Evolutionary conservation across 1,140 invertebrate genomes (phyloP), one percentile per base, ranked within the genome.

Genomic region (Zaprionus vittiger): DNA sequence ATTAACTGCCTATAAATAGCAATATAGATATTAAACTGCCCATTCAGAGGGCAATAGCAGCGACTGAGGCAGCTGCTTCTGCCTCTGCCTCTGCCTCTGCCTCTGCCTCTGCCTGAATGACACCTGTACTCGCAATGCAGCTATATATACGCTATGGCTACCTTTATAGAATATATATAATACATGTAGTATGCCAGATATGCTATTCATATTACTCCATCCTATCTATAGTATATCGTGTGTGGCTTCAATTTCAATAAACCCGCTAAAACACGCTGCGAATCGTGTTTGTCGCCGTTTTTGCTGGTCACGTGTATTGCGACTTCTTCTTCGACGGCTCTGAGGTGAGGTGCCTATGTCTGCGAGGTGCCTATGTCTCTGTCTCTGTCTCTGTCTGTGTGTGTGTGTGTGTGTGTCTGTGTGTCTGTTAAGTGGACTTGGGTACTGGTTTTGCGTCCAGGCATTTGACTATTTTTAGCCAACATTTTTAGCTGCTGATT

Each of bases 401-500:
- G 22, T 54, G n/a, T 47, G 4, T 41, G 15, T 61, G 9, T 69
- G 24, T 69, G 24, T 69, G 14, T 47, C 17, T 47, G 54, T 77
- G 24, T 69, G 49, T 76, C 41, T 71, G 59, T 70, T 22, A 41
- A 64, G 41, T 63, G 59, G 66, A 56, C 60, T 71, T 60, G 67
- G 24, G 54, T 71, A 76, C 67, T 60, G 73, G 61, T 65, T 77
- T 71, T 67, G 55, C 38, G 62, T 67, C 56, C 71, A 73, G 73
- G 63, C 52, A 62, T 75, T 84, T 67, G 77, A 64, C 83, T 87
- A 87, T 87, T 83, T 89, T 79, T 87, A 87, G 84, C 37, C 71
- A 79, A 89, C 77, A 86, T 87, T 89, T 86, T 89, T 86, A 86
- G 84, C 84, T 80, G 84, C 83, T 86, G 83, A 86, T 86, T 86